Percentiles rank a stretch among this genome's conserved stretches.
phyloP scores from a whole-genome alignment of 92 coral and sea anemone species.

The Anthopleura xanthogrammica region DNA sequence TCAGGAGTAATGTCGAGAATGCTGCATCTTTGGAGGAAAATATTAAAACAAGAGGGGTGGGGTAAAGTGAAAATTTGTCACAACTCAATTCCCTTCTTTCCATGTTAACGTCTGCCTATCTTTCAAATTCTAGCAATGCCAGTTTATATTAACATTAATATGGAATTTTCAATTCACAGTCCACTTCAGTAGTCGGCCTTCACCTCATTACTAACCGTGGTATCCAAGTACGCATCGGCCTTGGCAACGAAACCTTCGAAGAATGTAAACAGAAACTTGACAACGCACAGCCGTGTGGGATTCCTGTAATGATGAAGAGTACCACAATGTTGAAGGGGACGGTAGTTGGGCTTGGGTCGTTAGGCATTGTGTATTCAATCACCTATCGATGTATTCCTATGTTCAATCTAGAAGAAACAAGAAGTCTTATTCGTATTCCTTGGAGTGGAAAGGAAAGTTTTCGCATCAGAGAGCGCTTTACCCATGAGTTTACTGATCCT shows the following conservation, averaged over 20 bases:
- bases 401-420: constrained; percentile 63
- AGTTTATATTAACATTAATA: too few species aligned
- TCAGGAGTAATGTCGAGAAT: too few species aligned
- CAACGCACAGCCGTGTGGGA: constrained; percentile 46
- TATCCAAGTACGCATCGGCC: constrained; percentile 56
- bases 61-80: too few species aligned
- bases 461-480: constrained; percentile 30
- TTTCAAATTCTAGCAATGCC: too few species aligned
- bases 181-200: constrained; percentile 37
- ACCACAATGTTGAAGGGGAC: constrained; percentile 58
- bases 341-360: constrained; percentile 65
- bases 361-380: constrained; percentile 66
- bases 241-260: constrained; percentile 61
- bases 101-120: too few species aligned
- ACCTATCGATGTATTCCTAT: constrained; percentile 74
- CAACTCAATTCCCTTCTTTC: too few species aligned
- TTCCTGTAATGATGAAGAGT: constrained; percentile 53
- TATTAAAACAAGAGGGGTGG: too few species aligned
- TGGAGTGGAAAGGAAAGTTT: constrained; percentile 55
- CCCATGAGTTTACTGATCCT: constrained; percentile 24
- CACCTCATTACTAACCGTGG: constrained; percentile 65
- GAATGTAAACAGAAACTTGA: constrained; percentile 48
- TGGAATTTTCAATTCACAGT: too few species aligned
- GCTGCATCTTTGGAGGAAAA: too few species aligned
- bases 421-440: constrained; percentile 41